A percentile compares a stretch with the other conserved stretches of the same genome.
Evolutionary conservation across 2,113 vertebrate species (phyloP).

Genomic region (Gymnogyps californianus): DNA sequence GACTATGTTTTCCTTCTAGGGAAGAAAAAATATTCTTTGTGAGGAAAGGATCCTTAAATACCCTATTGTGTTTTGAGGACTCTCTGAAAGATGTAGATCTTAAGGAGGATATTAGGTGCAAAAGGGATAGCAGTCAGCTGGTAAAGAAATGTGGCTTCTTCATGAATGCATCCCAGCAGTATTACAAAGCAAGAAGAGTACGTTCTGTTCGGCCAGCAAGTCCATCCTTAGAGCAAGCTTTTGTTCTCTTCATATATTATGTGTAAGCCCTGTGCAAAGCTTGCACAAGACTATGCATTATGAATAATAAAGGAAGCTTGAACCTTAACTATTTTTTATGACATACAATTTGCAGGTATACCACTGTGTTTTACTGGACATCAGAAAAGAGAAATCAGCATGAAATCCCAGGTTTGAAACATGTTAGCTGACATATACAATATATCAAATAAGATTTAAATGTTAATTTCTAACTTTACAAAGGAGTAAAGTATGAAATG

Average conservation of each 20-base stretch:
- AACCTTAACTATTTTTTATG: neutral
- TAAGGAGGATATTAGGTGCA: neutral
- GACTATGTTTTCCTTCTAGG: neutral
- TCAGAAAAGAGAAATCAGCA: neutral
- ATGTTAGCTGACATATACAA: neutral
- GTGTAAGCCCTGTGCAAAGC: neutral
- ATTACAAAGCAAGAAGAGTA: neutral
- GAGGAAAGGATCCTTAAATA: neutral
- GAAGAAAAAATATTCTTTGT: neutral
- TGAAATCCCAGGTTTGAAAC: neutral
- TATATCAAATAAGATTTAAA: neutral
- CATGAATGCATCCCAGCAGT: neutral
- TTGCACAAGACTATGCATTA: neutral
- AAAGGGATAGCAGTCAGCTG: neutral
- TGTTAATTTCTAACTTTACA: neutral
- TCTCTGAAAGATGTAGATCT: neutral
- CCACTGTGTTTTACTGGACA: neutral
- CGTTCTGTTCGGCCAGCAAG: neutral
- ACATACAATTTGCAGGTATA: neutral
- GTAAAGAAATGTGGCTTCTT: neutral
- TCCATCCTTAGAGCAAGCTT: neutral
- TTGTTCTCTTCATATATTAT: neutral
- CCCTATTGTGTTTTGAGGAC: neutral
- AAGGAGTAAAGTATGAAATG: neutral
- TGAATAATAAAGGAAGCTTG: neutral